Base-by-base conservation (phyloP, 2,888 invertebrate genomes). In the Epicampocera succincta region DNA sequence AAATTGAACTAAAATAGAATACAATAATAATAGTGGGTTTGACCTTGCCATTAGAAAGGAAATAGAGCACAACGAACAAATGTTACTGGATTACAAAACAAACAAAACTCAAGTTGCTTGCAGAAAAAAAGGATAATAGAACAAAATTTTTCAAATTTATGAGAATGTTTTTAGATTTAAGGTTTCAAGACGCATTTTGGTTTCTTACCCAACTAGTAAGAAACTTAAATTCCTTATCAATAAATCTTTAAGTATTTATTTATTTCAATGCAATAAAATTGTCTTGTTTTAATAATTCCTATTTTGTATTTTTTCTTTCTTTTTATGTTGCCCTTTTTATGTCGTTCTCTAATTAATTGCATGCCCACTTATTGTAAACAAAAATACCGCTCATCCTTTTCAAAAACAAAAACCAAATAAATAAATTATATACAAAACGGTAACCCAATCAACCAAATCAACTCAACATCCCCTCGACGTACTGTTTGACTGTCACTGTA, bases 11-110 rank as follows among this genome's bases (percentile, higher is more conserved):
- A 46, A 46, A 29, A 63, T 42, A 46, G n/a, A n/a, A n/a, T n/a
- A n/a, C n/a, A n/a, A n/a, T 15, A 46, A 44, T 66, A 66, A 80
- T 75, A 52, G 65, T 60, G 50, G 50, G 71, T 65, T 71, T 80
- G 69, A 66, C 75, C 80, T 80, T 80, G 71, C 40, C 74, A 71
- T 71, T 71, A 52, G 65, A 63, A 61, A 61, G 52, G 21, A 75
- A 66, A 12, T 52, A 61, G 68, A 61, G 44, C 42, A 46, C 12
- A 38, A 4, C 19, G 29, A 25, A 50, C 15, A 25, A 54, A 63
- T 46, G 52, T 44, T n/a, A 63, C 50, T 19, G 6, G 25, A 1
- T 12, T 17, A 8, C 17, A 42, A 60, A 50, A 42, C n/a, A n/a
- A n/a, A n/a, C n/a, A 12, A 21, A 58, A 69, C 40, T 42, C 15